A percentile compares a stretch with the other conserved stretches of the same genome.
These are phyloP conservation scores for Antigone vipio DNA, from an alignment of 2,113 vertebrate genomes.

Conservation along the genomic window DNA sequence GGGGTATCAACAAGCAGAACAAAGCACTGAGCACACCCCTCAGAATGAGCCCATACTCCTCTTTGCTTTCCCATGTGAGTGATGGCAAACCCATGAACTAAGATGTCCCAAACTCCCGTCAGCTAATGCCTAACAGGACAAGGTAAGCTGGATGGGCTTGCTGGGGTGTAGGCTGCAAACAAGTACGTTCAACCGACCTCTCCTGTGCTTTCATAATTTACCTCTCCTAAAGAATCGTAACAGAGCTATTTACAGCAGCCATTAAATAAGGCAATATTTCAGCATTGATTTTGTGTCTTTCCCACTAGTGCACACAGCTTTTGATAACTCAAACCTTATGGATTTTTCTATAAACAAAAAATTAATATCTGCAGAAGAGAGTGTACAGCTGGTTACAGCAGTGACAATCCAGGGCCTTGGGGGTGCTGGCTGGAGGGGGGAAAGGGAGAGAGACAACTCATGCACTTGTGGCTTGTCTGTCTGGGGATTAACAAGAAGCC, in stretches of 20 bases:
- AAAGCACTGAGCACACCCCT: not conserved
- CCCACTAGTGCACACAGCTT: slow-evolving; percentile 72
- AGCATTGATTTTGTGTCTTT: slow-evolving; percentile 88
- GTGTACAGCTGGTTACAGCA: slow-evolving; percentile 57
- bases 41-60: not conserved
- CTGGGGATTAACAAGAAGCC: not conserved
- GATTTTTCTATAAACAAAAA: slow-evolving; percentile 93
- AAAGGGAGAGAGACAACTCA: not conserved
- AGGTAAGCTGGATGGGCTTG: not conserved
- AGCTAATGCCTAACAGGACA: not conserved
- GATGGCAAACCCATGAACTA: not conserved
- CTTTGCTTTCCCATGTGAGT: not conserved
- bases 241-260: slow-evolving; percentile 87
- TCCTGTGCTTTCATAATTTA: slow-evolving; percentile 61
- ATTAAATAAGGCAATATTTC: slow-evolving; percentile 91
- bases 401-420: slow-evolving; percentile 10
- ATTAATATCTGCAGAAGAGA: slow-evolving; percentile 74
- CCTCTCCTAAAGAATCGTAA: slow-evolving; percentile 78
- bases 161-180: not conserved
- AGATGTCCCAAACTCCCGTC: not conserved
- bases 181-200: not conserved
- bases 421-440: not conserved
- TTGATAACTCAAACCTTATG: slow-evolving; percentile 89
- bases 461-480: not conserved
- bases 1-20: slow-evolving; percentile 2